Evolutionary conservation across 2,888 invertebrate genomes (phyloP).

Genomic region (Drosophila neoperkinsi): DNA sequence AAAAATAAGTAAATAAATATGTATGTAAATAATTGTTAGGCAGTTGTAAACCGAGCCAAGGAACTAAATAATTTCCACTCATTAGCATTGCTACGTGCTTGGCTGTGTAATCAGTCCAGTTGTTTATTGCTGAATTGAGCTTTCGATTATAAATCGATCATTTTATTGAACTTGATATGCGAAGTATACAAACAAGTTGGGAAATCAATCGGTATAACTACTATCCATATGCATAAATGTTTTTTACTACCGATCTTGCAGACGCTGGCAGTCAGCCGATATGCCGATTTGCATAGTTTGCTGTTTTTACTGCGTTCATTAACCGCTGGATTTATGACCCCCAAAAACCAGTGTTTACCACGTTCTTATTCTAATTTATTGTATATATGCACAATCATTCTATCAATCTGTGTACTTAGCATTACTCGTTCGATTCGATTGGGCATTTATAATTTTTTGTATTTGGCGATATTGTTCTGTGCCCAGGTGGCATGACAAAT

Average conservation of each 20-base stretch:
- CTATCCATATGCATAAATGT: constrained; percentile 33
- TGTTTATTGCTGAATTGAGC: constrained; percentile 50
- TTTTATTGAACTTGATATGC: constrained; percentile 58
- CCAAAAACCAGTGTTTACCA: constrained; percentile 56
- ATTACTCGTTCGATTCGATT: constrained; percentile 45
- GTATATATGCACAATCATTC: constrained; percentile 46
- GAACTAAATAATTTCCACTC: constrained; percentile 10
- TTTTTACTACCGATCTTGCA: constrained; percentile 43
- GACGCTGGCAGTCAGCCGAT: constrained; percentile 39
- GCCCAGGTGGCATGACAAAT: constrained; percentile 70
- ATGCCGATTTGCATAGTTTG: constrained; percentile 56
- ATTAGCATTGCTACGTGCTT: constrained; percentile 26
- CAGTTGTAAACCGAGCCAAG: background rate
- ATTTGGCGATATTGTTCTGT: constrained; percentile 41
- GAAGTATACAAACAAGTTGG: constrained; percentile 43
- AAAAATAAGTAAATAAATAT: background rate
- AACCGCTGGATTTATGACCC: constrained; percentile 70
- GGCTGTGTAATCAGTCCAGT: constrained; percentile 7
- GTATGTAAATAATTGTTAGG: background rate
- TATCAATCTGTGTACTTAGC: constrained; percentile 64
- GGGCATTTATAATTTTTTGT: constrained; percentile 31
- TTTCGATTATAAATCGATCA: constrained; percentile 48
- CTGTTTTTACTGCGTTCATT: constrained; percentile 68
- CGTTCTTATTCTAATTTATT: constrained; percentile 76
- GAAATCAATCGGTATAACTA: constrained; percentile 65